Conservation (phyloP, 1,140 invertebrate species). For the Zaprionus taronus region DNA sequence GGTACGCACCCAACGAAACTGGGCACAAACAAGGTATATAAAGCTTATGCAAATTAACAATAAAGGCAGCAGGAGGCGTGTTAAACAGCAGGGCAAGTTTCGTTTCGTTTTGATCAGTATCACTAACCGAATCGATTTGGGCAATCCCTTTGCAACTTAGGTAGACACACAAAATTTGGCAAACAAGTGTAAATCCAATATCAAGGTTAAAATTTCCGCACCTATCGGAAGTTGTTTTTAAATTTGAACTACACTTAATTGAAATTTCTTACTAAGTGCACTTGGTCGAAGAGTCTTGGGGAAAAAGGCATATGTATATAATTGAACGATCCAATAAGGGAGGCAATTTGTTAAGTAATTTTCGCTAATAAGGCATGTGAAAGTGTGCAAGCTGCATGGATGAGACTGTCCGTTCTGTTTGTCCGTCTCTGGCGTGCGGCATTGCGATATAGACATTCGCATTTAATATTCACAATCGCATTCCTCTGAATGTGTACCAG, state of each 20-base stretch:
- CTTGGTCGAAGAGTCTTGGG: not conserved
- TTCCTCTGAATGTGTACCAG: constrained; percentile 31
- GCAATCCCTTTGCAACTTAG: not conserved
- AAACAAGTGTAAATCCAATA: not conserved
- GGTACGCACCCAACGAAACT: not conserved
- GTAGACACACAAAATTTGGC: not conserved
- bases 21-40: not conserved
- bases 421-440: not conserved
- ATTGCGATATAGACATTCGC: not conserved
- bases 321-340: constrained; percentile 1
- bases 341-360: constrained; percentile 33
- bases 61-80: not conserved
- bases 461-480: constrained; percentile 30
- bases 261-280: not conserved
- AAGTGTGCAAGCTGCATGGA: constrained; percentile 32
- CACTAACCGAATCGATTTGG: not conserved
- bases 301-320: not conserved
- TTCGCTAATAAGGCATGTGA: constrained; percentile 33
- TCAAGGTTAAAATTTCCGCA: not conserved
- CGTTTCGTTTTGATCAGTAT: not conserved
- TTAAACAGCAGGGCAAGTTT: not conserved
- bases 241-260: not conserved
- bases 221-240: not conserved
- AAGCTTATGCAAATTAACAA: not conserved
- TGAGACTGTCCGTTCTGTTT: not conserved